phyloP scores from a whole-genome alignment of 1,140 invertebrate species.

The Hylaeus volcanicus region DNA sequence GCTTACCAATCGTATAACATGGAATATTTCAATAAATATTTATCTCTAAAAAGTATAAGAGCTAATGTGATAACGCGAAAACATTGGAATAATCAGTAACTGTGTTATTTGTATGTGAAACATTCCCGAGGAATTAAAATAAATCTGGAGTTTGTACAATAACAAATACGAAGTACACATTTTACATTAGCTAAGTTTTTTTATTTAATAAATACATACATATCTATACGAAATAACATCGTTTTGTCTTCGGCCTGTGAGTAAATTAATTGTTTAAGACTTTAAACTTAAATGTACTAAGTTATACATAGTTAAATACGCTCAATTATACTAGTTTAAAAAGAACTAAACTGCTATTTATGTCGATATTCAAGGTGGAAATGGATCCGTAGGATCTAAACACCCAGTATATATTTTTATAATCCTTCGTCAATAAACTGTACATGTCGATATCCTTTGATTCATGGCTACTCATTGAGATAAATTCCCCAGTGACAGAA shows the following conservation, averaged over 20 bases:
- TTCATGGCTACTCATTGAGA: too few relatives aligned
- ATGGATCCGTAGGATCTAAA: too few relatives aligned
- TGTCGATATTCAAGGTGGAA: too few relatives aligned
- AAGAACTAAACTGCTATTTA: too few relatives aligned
- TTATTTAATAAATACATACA: constrained; percentile 28
- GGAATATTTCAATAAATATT: constrained; percentile 26
- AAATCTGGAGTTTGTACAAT: constrained; percentile 21
- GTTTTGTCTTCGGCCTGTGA: constrained; percentile 21
- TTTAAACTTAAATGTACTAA: background rate
- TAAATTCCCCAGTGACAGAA: too few relatives aligned
- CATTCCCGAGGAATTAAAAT: constrained; percentile 27
- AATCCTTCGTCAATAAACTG: too few relatives aligned
- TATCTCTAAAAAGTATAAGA: background rate
- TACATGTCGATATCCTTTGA: too few relatives aligned
- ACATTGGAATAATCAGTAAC: background rate
- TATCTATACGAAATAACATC: background rate
- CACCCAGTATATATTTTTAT: too few relatives aligned
- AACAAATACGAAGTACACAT: background rate
- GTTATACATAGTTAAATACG: too few relatives aligned
- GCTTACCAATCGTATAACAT: constrained; percentile 3
- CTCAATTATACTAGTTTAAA: too few relatives aligned
- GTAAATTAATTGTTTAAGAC: constrained; percentile 22
- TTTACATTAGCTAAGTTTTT: background rate
- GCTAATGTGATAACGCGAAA: background rate
- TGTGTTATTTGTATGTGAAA: constrained; percentile 13